Conservation (phyloP, 2,797 vertebrate species). For the Sardinella longiceps region DNA sequence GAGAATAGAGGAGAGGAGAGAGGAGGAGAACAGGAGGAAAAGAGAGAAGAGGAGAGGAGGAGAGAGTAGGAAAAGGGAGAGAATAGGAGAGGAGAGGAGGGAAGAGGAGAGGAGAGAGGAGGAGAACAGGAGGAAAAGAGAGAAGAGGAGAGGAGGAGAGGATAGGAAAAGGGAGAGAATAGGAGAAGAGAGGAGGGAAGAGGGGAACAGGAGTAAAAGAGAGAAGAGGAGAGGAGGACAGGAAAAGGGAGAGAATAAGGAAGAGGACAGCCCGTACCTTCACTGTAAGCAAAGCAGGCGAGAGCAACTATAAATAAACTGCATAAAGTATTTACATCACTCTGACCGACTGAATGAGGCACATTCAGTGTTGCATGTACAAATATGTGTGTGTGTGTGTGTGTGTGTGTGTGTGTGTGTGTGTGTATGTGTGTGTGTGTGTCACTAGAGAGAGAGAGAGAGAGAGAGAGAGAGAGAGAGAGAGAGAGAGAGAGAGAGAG, state of each 20-base stretch:
- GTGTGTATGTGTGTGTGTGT: background rate
- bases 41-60: background rate
- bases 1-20: background rate
- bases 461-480: background rate
- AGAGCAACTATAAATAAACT: slow-evolving; percentile 58
- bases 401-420: background rate
- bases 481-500: background rate
- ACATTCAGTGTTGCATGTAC: background rate
- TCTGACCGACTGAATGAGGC: slow-evolving; percentile 7
- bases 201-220: too few relatives aligned
- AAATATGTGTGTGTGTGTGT: background rate
- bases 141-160: background rate
- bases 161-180: background rate
- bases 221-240: background rate
- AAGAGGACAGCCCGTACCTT: slow-evolving; percentile 29
- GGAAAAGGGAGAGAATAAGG: background rate
- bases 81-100: too few relatives aligned
- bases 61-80: background rate
- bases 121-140: background rate
- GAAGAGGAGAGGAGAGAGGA: background rate
- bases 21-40: background rate
- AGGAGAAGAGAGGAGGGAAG: background rate
- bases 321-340: slow-evolving; percentile 25
- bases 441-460: background rate
- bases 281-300: slow-evolving; percentile 34